Percentiles rank a stretch among this genome's conserved stretches.
These are phyloP conservation scores for Enteromius trimaculatus DNA, from an alignment of 2,797 vertebrate genomes.

Conservation along the genomic window DNA sequence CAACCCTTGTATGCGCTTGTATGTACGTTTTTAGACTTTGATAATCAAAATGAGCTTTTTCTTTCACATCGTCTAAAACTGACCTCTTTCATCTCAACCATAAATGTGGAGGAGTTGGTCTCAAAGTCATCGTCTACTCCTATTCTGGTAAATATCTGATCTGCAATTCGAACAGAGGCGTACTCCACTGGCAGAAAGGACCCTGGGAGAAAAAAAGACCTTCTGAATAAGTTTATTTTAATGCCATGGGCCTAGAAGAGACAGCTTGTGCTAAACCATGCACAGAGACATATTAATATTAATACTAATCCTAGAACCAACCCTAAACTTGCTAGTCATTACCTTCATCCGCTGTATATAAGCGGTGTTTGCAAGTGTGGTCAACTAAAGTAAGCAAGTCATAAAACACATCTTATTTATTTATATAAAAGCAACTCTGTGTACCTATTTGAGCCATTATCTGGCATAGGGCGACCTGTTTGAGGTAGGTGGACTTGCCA, in stretches of 20 bases:
- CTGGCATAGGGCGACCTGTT: constrained; percentile 95
- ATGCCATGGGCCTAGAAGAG: neutral
- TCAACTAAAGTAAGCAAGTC: neutral
- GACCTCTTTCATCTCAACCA: constrained; percentile 99
- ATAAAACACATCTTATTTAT: neutral
- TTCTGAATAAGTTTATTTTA: neutral
- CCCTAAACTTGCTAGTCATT: neutral
- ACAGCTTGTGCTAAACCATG: constrained; percentile 11
- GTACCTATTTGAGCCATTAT: constrained; percentile 98
- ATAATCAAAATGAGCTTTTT: neutral
- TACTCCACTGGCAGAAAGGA: constrained; percentile 95
- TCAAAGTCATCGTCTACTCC: constrained; percentile 98
- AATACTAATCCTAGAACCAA: neutral
- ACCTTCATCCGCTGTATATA: neutral
- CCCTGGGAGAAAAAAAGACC: constrained; percentile 76
- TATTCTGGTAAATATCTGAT: constrained; percentile 97
- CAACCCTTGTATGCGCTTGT: neutral
- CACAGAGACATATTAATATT: neutral
- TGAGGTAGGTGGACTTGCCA: constrained; percentile 96
- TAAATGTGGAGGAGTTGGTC: constrained; percentile 96
- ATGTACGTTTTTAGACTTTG: neutral
- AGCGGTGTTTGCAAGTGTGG: neutral
- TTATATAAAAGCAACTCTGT: constrained; percentile 48
- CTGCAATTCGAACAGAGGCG: constrained; percentile 89
- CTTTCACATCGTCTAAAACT: neutral